These are phyloP conservation scores for Callosobruchus maculatus DNA, from an alignment of 2,888 invertebrate genomes.

Conservation along the genomic window DNA sequence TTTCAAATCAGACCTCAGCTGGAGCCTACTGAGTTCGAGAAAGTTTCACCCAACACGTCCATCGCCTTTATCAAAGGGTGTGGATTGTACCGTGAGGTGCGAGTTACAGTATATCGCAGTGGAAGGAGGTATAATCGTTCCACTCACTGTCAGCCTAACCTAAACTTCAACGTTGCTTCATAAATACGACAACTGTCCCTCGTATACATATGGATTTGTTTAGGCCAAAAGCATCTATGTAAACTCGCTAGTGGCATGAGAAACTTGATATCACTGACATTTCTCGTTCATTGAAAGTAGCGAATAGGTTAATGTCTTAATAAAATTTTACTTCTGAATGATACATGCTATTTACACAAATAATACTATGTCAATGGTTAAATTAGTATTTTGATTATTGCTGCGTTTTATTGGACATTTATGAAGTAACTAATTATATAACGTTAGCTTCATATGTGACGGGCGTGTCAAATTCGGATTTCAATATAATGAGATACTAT, in stretches of 20 bases:
- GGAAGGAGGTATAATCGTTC: too few relatives aligned
- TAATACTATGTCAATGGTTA: neutral
- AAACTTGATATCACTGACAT: neutral
- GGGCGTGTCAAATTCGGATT: too few relatives aligned
- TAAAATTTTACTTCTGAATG: neutral
- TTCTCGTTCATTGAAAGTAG: neutral
- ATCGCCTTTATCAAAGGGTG: too few relatives aligned
- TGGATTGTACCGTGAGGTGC: too few relatives aligned
- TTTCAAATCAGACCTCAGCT: too few relatives aligned
- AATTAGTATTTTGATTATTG: neutral
- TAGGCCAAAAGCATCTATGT: neutral
- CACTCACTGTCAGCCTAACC: too few relatives aligned
- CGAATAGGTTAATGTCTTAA: neutral
- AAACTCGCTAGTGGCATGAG: neutral
- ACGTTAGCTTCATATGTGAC: neutral
- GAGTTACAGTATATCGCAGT: too few relatives aligned
- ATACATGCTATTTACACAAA: neutral
- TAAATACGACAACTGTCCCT: too few relatives aligned
- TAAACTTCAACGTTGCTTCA: too few relatives aligned
- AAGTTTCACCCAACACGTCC: too few relatives aligned
- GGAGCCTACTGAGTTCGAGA: too few relatives aligned
- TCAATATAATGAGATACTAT: too few relatives aligned
- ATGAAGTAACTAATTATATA: neutral
- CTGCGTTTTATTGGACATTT: neutral
- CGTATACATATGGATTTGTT: neutral